Evolutionary conservation across 2,797 vertebrate species (phyloP).

Genomic region (Hybognathus amarus): DNA sequence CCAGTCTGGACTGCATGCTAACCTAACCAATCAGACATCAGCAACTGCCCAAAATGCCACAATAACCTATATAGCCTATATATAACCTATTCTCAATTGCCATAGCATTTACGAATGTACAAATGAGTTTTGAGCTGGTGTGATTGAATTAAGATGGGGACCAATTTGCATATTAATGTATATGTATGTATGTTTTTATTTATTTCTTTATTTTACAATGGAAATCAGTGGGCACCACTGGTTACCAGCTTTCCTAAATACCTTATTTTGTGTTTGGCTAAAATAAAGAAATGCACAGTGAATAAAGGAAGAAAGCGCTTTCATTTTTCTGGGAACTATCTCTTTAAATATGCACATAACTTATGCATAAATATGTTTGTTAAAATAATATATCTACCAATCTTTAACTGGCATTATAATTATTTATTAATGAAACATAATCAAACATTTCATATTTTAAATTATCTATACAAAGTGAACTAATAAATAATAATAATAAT

Average conservation of each 20-base stretch:
- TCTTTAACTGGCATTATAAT: background rate
- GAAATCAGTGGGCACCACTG: background rate
- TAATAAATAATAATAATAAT: too few species aligned
- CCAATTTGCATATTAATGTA: background rate
- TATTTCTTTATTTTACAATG: background rate
- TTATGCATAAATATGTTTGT: background rate
- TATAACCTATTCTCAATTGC: too few species aligned
- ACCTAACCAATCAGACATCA: too few species aligned
- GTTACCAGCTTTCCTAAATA: background rate
- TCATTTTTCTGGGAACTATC: background rate
- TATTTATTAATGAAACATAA: background rate
- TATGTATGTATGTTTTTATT: accelerated
- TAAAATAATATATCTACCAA: background rate
- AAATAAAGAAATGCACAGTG: background rate
- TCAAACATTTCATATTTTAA: background rate
- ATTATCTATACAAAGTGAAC: background rate
- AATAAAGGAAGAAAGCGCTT: background rate
- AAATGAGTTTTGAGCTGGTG: background rate
- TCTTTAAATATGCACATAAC: background rate
- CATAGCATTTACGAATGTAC: background rate
- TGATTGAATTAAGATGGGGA: background rate
- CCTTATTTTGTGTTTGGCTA: background rate
- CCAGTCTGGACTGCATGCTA: too few species aligned
- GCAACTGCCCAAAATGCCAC: too few species aligned
- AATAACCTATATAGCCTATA: too few species aligned